A percentile compares a stretch with the other conserved stretches of the same genome.
Conservation (phyloP, 2,888 invertebrate species). For the Mythimna loreyi region DNA sequence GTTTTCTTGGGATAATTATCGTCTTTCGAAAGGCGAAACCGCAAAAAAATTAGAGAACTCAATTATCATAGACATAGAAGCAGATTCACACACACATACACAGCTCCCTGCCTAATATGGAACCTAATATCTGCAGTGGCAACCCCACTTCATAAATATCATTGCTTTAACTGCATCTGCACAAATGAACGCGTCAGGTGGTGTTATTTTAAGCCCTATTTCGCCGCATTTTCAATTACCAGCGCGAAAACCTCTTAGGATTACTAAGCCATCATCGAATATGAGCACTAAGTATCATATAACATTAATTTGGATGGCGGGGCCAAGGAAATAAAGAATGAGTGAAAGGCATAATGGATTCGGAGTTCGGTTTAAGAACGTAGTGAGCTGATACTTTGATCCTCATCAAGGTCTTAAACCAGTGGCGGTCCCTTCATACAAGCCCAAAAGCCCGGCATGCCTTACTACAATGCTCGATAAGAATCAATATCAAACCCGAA, state of each 20-base stretch:
- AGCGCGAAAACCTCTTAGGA: slow-evolving; percentile 48
- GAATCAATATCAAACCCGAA: too few relatives aligned
- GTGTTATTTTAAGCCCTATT: slow-evolving; percentile 47
- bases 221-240: slow-evolving; percentile 42
- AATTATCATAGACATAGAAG: not conserved
- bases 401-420: too few relatives aligned
- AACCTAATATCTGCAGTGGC: slow-evolving; percentile 8
- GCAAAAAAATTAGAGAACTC: not conserved
- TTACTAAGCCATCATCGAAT: slow-evolving; percentile 36
- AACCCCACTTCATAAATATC: slow-evolving; percentile 35
- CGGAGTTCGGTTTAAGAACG: not conserved
- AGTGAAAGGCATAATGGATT: not conserved
- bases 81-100: not conserved
- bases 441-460: too few relatives aligned
- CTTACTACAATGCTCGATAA: too few relatives aligned
- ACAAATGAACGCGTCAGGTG: slow-evolving; percentile 57
- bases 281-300: slow-evolving; percentile 7
- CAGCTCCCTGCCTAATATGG: not conserved
- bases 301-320: slow-evolving; percentile 13
- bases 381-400: not conserved
- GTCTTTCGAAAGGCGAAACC: not conserved
- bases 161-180: slow-evolving; percentile 53
- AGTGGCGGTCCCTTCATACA: too few relatives aligned
- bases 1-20: not conserved
- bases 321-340: not conserved